Conservation (phyloP, 2,797 vertebrate genomes). For the Halcyon badia region DNA sequence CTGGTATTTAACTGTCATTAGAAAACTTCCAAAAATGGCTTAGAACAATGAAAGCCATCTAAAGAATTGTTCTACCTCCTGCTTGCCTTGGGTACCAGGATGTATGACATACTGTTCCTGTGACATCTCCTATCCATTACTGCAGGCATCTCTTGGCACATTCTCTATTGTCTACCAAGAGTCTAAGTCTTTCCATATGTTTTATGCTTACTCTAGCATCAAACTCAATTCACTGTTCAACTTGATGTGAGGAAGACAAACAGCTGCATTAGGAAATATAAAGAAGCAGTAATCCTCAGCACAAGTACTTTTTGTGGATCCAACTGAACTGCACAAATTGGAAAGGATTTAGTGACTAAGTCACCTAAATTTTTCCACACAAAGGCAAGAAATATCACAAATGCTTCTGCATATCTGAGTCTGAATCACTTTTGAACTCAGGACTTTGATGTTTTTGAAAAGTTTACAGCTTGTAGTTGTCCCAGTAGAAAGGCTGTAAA, state of each 20-base stretch:
- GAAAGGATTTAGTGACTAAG: neutral
- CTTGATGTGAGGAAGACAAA: neutral
- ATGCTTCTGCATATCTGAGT: neutral
- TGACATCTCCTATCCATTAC: neutral
- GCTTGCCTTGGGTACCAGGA: neutral
- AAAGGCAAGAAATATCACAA: neutral
- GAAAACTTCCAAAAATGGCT: neutral
- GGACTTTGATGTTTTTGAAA: neutral
- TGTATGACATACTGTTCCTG: neutral
- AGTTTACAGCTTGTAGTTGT: neutral
- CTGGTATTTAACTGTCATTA: neutral
- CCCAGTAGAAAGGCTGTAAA: neutral
- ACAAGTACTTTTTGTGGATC: neutral
- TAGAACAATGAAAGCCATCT: neutral
- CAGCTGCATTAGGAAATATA: neutral
- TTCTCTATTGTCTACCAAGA: neutral
- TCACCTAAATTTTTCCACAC: neutral
- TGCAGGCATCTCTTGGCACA: neutral
- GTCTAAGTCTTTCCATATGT: neutral
- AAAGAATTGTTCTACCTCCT: neutral
- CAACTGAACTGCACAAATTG: neutral
- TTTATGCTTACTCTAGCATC: neutral
- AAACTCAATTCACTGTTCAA: neutral
- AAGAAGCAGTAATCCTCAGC: neutral
- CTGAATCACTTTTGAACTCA: neutral